Conservation (phyloP, 2,797 vertebrate genomes). For the Borostomias antarcticus region DNA sequence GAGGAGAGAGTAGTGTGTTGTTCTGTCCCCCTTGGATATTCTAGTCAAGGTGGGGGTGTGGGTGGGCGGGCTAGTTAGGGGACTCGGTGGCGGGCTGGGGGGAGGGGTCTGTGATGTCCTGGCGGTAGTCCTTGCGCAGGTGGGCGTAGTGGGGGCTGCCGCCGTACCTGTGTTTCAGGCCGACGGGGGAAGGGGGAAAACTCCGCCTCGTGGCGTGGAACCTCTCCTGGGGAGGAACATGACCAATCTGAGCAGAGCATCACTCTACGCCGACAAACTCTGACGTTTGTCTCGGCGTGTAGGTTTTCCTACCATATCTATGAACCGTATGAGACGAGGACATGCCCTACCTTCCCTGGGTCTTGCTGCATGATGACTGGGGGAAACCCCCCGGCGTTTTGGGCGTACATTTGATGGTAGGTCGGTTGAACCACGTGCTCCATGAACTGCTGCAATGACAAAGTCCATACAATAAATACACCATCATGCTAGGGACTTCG, state of each 20-base stretch:
- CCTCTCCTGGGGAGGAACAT: conserved; percentile 22
- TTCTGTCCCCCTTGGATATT: background rate
- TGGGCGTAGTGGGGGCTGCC: conserved; percentile 30
- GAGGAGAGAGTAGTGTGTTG: background rate
- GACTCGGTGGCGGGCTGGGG: conserved; percentile 7
- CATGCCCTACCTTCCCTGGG: conserved; percentile 35
- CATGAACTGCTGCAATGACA: conserved; percentile 21
- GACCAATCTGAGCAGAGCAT: too few species aligned
- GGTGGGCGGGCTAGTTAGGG: conserved; percentile 24
- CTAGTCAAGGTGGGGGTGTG: background rate
- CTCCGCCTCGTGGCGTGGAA: conserved; percentile 38
- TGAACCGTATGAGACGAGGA: background rate
- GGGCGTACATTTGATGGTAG: conserved; percentile 41
- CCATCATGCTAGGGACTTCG: background rate
- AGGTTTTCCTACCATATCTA: too few species aligned
- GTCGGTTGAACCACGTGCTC: conserved; percentile 41
- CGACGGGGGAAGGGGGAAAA: conserved; percentile 21
- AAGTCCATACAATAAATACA: background rate
- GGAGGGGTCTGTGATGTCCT: conserved; percentile 15
- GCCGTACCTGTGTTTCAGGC: conserved; percentile 41
- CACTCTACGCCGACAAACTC: too few species aligned
- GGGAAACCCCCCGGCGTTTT: conserved; percentile 22
- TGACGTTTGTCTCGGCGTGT: too few species aligned
- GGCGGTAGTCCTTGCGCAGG: conserved; percentile 38
- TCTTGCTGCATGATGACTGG: conserved; percentile 39